Evolutionary conservation across 2,888 invertebrate species (phyloP), one percentile per base, ranked within the genome.

Genomic region (Synanthedon myopaeformis): DNA sequence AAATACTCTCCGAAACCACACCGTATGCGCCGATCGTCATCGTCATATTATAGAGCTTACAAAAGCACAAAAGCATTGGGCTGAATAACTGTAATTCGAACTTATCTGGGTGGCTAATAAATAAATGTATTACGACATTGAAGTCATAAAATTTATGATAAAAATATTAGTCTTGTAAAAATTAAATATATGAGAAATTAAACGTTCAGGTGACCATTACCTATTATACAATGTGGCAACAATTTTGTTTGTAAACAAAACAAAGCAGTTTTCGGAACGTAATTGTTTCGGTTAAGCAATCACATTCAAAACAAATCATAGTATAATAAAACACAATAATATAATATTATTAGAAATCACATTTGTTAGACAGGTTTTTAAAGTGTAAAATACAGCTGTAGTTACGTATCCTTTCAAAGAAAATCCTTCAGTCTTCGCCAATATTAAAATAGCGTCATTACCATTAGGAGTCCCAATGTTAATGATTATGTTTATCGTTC

Each of bases 1-100:
- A 67, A 71, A 73, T 72, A 72, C 72, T 76, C 68, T 73, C 70
- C 71, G 66, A 66, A 73, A 69, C 65, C 35, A 64, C 65, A 70
- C 66, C 61, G 74, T 62, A 68, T 71, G 67, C 66, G 65, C 59
- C 58, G 64, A 49, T 49, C 19, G 49, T 17, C 49, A 49, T 49
- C 19, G 49, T 17, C 49, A 49, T 13, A 49, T 49, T 28, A 8
- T 28, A 19, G 13, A 49, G 14, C 17, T 49, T 45, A 45, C 42
- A 45, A 28, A 28, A 28, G 6, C 28, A 28, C 28, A 28, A 28
- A 28, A 28, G 28, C 8, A 3, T 1, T 28, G 6, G 28, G 8
- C 28, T 8, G 28, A 28, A 28, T 28, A 28, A 28, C 28, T 8
- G 28, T 8, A 8, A 28, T 6, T 28, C 3, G 23, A 23, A 23